phyloP scores from a whole-genome alignment of 2,113 vertebrate genomes.

The Trachemys scripta region DNA sequence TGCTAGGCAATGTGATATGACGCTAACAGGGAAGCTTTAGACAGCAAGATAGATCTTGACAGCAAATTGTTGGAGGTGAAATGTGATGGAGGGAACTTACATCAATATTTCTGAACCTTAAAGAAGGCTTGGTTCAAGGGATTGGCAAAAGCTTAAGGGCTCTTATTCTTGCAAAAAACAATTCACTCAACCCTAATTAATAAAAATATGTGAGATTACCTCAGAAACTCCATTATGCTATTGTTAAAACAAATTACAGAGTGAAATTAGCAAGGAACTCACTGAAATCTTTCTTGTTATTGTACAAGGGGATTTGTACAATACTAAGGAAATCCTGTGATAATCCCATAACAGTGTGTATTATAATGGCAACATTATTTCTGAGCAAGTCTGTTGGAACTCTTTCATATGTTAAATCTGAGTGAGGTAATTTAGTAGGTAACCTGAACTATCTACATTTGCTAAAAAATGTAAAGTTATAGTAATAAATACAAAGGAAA shows the following conservation, averaged over 20 bases:
- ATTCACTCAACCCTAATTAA: background rate
- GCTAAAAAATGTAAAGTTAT: background rate
- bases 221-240: background rate
- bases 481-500: background rate
- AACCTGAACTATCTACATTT: background rate
- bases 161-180: background rate
- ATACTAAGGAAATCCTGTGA: background rate
- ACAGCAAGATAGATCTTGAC: background rate
- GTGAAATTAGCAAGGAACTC: background rate
- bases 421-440: background rate
- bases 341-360: background rate
- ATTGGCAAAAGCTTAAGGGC: background rate
- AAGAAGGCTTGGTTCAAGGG: background rate
- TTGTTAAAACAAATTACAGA: background rate
- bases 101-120: background rate
- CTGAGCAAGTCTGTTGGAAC: background rate
- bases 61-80: background rate
- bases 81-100: background rate
- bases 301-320: background rate
- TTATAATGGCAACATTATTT: background rate
- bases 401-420: background rate
- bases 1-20: no score
- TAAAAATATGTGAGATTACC: background rate
- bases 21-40: background rate
- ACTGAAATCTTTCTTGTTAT: background rate